phyloP scores from a whole-genome alignment of 2,797 vertebrate species.

The Lagodon rhomboides region DNA sequence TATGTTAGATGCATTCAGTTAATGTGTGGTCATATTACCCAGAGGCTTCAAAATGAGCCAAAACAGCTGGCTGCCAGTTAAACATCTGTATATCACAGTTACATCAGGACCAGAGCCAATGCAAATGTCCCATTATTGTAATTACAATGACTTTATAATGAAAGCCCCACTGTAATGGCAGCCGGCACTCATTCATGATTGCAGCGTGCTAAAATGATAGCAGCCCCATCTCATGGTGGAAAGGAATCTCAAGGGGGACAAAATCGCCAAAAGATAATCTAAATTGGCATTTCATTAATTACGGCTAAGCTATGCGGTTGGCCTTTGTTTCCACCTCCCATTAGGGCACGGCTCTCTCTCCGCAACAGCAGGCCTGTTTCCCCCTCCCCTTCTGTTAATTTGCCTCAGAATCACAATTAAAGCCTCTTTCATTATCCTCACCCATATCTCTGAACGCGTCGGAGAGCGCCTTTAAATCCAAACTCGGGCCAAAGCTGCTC shows the following conservation, averaged over 20 bases:
- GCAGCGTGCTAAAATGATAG: slow-evolving; percentile 41
- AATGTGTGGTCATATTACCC: not conserved
- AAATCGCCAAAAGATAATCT: slow-evolving; percentile 33
- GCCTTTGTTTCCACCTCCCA: slow-evolving; percentile 75
- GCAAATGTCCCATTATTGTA: slow-evolving; percentile 12
- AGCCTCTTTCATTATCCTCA: slow-evolving; percentile 79
- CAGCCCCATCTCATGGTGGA: not conserved
- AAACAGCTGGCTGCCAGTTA: slow-evolving; percentile 18
- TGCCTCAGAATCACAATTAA: slow-evolving; percentile 70
- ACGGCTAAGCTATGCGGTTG: slow-evolving; percentile 43
- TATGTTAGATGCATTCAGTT: slow-evolving; percentile 3
- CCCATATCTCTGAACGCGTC: slow-evolving; percentile 82
- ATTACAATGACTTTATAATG: slow-evolving; percentile 40
- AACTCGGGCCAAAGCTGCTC: slow-evolving; percentile 50
- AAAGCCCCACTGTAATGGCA: slow-evolving; percentile 38
- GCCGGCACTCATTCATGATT: slow-evolving; percentile 39
- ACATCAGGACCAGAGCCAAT: slow-evolving; percentile 16
- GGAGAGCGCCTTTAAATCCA: slow-evolving; percentile 71
- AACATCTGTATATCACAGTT: slow-evolving; percentile 28
- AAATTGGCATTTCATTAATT: slow-evolving; percentile 63
- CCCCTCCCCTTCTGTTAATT: slow-evolving; percentile 57
- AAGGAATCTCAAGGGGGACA: slow-evolving; percentile 12
- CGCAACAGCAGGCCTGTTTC: slow-evolving; percentile 74
- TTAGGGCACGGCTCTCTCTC: slow-evolving; percentile 58
- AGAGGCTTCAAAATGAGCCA: not conserved